These are phyloP conservation scores for Mythimna vitellina DNA, from an alignment of 2,888 invertebrate genomes.

Conservation along the genomic window DNA sequence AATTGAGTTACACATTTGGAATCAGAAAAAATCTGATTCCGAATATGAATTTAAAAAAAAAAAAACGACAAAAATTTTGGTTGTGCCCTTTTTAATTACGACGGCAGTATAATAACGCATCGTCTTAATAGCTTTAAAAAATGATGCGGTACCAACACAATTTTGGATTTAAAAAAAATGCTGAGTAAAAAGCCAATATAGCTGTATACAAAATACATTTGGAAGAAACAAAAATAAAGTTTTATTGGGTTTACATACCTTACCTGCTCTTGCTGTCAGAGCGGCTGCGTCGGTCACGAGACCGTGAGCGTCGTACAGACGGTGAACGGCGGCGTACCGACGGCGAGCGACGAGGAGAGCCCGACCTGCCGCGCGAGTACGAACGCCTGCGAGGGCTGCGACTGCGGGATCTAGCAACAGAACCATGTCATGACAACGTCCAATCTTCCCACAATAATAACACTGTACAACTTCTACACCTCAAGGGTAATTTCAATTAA, in stretches of 20 bases:
- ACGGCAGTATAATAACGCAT: too few species aligned
- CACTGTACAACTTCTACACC: conserved; percentile 61
- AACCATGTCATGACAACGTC: conserved; percentile 40
- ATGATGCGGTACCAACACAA: too few species aligned
- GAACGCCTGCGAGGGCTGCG: conserved; percentile 88
- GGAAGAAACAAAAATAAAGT: too few species aligned
- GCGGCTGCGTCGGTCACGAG: conserved; percentile 85
- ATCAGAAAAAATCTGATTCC: too few species aligned
- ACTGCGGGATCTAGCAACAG: conserved; percentile 82
- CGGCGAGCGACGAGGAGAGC: conserved; percentile 85
- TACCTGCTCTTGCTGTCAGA: conserved; percentile 88
- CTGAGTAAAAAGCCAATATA: neutral
- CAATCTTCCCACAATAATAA: conserved; percentile 28
- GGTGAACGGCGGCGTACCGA: conserved; percentile 85
- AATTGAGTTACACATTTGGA: too few species aligned
- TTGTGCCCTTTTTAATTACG: too few species aligned
- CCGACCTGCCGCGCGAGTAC: conserved; percentile 85
- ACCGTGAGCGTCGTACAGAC: conserved; percentile 83
- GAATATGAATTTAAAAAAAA: too few species aligned
- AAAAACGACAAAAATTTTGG: too few species aligned
- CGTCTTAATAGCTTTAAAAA: too few species aligned
- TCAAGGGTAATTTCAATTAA: conserved; percentile 50
- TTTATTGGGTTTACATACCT: conserved; percentile 32
- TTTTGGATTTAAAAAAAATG: neutral
- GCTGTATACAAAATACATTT: too few species aligned